These are phyloP conservation scores for Gryllus longicercus DNA, from an alignment of 2,888 invertebrate species.

Conservation along the genomic window DNA sequence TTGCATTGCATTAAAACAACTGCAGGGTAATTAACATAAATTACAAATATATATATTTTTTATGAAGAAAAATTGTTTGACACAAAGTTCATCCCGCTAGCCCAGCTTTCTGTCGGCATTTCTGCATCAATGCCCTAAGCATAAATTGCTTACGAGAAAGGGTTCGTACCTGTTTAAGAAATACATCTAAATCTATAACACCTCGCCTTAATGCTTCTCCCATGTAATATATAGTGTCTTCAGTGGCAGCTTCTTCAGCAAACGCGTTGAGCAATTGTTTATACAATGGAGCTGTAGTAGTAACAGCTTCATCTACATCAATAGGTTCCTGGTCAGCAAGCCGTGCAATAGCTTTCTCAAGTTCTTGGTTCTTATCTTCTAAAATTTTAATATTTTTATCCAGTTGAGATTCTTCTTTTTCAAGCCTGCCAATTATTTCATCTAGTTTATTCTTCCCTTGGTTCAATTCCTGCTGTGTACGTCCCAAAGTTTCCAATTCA, in stretches of 20 bases:
- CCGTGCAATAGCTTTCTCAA: slow-evolving; percentile 74
- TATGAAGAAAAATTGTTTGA: too few species aligned
- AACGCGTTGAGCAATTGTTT: slow-evolving; percentile 93
- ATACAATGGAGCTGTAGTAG: slow-evolving; percentile 92
- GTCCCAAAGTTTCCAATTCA: slow-evolving; percentile 81
- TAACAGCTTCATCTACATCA: slow-evolving; percentile 94
- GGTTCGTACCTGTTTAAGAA: slow-evolving; percentile 93
- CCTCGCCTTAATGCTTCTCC: slow-evolving; percentile 90
- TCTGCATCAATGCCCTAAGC: slow-evolving; percentile 91
- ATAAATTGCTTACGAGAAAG: slow-evolving; percentile 95
- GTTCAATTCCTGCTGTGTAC: slow-evolving; percentile 81
- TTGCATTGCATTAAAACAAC: too few species aligned
- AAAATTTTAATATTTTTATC: slow-evolving; percentile 79
- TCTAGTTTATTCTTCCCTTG: slow-evolving; percentile 81
- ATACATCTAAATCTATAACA: slow-evolving; percentile 92
- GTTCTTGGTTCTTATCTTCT: slow-evolving; percentile 82
- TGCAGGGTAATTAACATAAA: too few species aligned
- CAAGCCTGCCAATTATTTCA: slow-evolving; percentile 69
- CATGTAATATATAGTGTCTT: slow-evolving; percentile 97
- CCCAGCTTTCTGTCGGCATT: slow-evolving; percentile 91
- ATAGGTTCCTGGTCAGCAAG: slow-evolving; percentile 75
- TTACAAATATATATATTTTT: too few species aligned
- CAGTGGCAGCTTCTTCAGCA: slow-evolving; percentile 95
- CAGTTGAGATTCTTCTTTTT: slow-evolving; percentile 73
- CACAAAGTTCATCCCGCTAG: slow-evolving; percentile 43